Conservation (phyloP, 2,888 invertebrate genomes). For the Stegana nigrithorax region DNA sequence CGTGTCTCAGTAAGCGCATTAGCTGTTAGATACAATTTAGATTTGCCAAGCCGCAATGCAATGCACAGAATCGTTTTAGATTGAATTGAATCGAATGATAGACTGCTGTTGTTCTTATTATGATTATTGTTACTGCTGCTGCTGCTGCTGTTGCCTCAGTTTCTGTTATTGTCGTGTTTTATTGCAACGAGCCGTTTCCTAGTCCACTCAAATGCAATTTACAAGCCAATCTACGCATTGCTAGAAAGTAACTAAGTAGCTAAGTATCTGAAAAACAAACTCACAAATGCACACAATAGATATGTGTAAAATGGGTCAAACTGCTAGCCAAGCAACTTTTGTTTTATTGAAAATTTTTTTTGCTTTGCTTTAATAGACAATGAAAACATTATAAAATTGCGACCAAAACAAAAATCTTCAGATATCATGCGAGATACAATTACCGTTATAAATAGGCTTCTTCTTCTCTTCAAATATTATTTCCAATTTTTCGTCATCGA, state of each 20-base stretch:
- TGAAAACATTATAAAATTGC: no score
- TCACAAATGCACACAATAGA: background rate
- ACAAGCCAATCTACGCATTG: background rate
- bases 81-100: background rate
- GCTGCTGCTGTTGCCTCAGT: background rate
- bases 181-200: slow-evolving; percentile 53
- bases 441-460: no score
- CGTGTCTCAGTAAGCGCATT: slow-evolving; percentile 18
- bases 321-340: no score
- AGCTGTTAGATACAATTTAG: slow-evolving; percentile 49
- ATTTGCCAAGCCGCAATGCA: slow-evolving; percentile 33
- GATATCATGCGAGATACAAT: no score
- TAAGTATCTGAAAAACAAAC: background rate
- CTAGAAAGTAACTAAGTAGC: slow-evolving; percentile 2
- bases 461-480: no score
- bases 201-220: slow-evolving; percentile 7
- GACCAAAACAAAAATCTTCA: no score
- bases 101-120: no score
- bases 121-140: background rate
- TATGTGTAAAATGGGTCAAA: no score
- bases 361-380: no score
- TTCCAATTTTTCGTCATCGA: no score
- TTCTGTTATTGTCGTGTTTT: slow-evolving; percentile 26
- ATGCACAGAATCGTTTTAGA: no score
- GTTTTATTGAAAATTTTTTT: no score